Percentiles rank a stretch among this genome's conserved stretches.
These are phyloP conservation scores for Chelmon rostratus DNA, from an alignment of 2,797 vertebrate genomes.

Conservation along the genomic window DNA sequence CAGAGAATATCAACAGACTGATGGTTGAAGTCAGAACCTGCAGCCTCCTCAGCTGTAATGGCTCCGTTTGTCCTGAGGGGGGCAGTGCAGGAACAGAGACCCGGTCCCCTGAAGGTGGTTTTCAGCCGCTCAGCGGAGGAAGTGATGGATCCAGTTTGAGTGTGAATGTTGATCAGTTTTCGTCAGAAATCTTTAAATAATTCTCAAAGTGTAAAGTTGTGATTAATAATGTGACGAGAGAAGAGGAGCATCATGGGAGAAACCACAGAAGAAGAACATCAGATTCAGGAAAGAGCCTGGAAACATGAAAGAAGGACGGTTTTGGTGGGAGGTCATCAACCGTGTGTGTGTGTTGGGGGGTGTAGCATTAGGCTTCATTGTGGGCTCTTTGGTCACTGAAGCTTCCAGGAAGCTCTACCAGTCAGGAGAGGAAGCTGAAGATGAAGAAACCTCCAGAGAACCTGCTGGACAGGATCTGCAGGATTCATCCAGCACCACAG, in stretches of 20 bases:
- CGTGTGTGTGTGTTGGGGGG: no score
- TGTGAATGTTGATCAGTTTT: not conserved
- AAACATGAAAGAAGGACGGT: not conserved
- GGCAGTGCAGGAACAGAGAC: conserved; percentile 55
- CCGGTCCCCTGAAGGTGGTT: not conserved
- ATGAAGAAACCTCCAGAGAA: no score
- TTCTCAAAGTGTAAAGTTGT: not conserved
- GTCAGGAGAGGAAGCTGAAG: no score
- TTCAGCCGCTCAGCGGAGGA: not conserved
- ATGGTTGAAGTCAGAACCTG: not conserved
- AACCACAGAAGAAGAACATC: conserved; percentile 9
- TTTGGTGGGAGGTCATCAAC: not conserved
- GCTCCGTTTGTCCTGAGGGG: conserved; percentile 57
- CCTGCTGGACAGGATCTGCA: no score
- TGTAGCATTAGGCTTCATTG: no score
- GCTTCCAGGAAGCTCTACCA: no score
- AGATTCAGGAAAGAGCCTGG: not conserved
- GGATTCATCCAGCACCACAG: no score
- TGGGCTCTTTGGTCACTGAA: no score
- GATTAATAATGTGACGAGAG: not conserved
- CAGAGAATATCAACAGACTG: no score
- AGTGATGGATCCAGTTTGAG: not conserved
- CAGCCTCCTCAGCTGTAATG: not conserved
- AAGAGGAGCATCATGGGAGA: not conserved
- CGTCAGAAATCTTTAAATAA: not conserved